These are phyloP conservation scores for Apotomis turbidana DNA, from an alignment of 2,888 invertebrate genomes.

Conservation along the genomic window DNA sequence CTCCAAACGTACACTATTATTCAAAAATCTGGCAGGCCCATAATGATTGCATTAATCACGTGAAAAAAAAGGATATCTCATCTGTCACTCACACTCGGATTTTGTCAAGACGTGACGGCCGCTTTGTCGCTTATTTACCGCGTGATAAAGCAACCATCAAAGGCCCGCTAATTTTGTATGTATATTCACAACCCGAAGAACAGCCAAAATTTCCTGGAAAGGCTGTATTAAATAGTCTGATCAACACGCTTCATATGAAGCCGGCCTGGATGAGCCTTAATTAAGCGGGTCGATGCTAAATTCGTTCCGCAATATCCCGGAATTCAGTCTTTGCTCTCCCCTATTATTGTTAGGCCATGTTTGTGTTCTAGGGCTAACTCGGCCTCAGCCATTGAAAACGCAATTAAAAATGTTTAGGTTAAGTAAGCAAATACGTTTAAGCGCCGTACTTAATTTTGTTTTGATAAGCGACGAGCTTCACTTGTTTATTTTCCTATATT, in stretches of 20 bases:
- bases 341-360: conserved; percentile 12
- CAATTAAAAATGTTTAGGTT: conserved; percentile 2
- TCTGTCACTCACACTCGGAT: no score
- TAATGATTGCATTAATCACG: no score
- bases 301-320: conserved; percentile 16
- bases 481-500: neutral
- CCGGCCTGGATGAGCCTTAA: conserved; percentile 11
- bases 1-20: no score
- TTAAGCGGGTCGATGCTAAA: conserved; percentile 34
- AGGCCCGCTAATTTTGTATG: neutral
- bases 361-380: neutral
- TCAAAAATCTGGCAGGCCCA: no score
- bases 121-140: no score
- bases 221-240: conserved; percentile 10
- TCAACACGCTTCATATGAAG: conserved; percentile 20
- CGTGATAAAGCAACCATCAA: no score
- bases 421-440: neutral
- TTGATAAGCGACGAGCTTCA: neutral
- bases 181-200: neutral
- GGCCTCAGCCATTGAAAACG: neutral
- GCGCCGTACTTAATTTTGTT: neutral
- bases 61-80: no score
- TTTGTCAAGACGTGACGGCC: no score
- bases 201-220: neutral
- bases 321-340: conserved; percentile 20